These are phyloP conservation scores for Micromesistius poutassou DNA, from an alignment of 2,797 vertebrate species.

Conservation along the genomic window DNA sequence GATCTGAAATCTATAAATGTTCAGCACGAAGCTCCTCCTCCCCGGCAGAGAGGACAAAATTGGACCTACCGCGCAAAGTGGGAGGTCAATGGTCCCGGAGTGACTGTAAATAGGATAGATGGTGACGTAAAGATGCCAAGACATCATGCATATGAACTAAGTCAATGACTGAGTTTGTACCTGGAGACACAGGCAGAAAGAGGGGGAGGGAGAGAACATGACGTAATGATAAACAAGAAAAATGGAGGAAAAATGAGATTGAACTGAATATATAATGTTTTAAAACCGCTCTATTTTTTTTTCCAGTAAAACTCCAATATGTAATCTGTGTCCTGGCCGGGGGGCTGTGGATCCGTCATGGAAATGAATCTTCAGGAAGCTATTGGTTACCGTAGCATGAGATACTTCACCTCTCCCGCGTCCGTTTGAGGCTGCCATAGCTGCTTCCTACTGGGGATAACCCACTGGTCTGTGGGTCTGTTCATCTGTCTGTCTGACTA, in stretches of 20 bases:
- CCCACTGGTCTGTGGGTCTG: neutral
- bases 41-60: slow-evolving; percentile 62
- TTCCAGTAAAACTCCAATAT: neutral
- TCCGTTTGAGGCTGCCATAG: neutral
- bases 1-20: slow-evolving; percentile 61
- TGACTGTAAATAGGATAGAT: slow-evolving; percentile 36
- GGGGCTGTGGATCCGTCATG: neutral
- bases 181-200: neutral
- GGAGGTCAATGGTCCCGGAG: slow-evolving; percentile 62
- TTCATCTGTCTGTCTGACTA: neutral
- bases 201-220: neutral
- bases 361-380: neutral
- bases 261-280: neutral
- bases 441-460: no score
- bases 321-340: neutral
- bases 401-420: no score
- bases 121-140: neutral
- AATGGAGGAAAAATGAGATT: slow-evolving; percentile 4
- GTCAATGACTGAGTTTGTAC: neutral
- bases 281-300: neutral
- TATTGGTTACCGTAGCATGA: neutral
- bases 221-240: neutral
- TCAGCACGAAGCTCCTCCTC: slow-evolving; percentile 62
- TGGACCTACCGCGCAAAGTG: slow-evolving; percentile 64
- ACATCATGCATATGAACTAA: neutral